Conservation (phyloP, 2,888 invertebrate species). For the Strigamia crassipes region DNA sequence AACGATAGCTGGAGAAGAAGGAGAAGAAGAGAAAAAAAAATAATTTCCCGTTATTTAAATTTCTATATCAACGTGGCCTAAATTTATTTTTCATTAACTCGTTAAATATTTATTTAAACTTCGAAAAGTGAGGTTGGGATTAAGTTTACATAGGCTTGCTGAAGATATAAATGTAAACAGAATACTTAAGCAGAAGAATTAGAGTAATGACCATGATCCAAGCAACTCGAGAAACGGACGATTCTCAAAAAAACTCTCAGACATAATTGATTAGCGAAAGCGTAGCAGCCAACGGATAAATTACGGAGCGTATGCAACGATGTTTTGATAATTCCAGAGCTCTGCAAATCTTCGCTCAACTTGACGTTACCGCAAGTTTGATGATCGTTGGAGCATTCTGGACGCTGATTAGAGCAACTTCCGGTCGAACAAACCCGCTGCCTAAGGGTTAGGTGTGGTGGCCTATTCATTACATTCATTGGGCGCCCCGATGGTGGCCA, state of each 20-base stretch:
- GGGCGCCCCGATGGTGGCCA: constrained; percentile 22
- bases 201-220: neutral
- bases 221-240: too few species aligned
- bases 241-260: too few species aligned
- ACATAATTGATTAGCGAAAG: too few species aligned
- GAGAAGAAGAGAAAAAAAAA: too few species aligned
- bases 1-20: neutral
- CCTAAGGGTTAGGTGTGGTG: neutral
- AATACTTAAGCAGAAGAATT: constrained; percentile 1
- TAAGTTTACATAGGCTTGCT: neutral
- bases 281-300: too few species aligned
- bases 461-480: constrained; percentile 39
- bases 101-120: constrained; percentile 13
- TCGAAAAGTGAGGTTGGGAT: neutral
- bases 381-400: constrained; percentile 17
- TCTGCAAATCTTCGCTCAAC: neutral
- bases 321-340: neutral
- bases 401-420: constrained; percentile 31
- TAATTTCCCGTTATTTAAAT: neutral
- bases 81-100: constrained; percentile 24
- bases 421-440: constrained; percentile 12
- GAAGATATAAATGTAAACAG: neutral
- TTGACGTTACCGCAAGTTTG: constrained; percentile 6
- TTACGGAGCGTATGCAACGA: too few species aligned
- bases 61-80: neutral